Evolutionary conservation across 2,888 invertebrate genomes (phyloP), one percentile per base, ranked within the genome.

Genomic region (Conchocele bisecta): DNA sequence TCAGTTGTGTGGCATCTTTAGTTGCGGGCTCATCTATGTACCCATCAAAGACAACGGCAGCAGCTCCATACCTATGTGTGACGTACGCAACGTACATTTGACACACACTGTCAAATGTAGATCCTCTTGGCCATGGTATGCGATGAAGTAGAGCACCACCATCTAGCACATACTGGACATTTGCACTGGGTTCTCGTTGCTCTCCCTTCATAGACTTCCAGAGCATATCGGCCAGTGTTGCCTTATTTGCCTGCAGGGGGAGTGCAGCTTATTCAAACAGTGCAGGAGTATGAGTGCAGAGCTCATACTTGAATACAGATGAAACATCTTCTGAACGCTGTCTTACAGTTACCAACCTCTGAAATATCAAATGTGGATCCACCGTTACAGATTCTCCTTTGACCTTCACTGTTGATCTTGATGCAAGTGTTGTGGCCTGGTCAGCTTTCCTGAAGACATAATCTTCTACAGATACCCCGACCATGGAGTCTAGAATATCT

Each of bases 41-140:
- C 5, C 86, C 82, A 74, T 83, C 85, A 72, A 85, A 85, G 15
- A 71, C 75, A 48, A 79, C 53, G 22, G 33, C 4, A 42, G 60
- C 48, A 33, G n/a, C n/a, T 6, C 46, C 50, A 61, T 74, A 83
- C 28, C 58, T 60, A n/a, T 26, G 48, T 3, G 79, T 64, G 59
- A 79, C 63, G 0, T 65, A 50, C 15, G 53, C 50, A 59, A 39
- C 28, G 15, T 81, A 82, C 22, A 35, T 31, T 17, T 68, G 20
- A 46, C 66, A 66, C 7, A 83, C 79, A n/a, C 57, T 57, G 15
- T 56, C 54, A 44, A 60, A 82, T 11, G 75, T 75, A 42, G 54
- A 15, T 22, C 79, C 78, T 29, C 60, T 17, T 39, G 26, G 11
- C 80, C 81, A 82, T 17, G 75, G 73, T 9, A 81, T 42, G 24